A percentile compares a stretch with the other conserved stretches of the same genome.
phyloP scores from a whole-genome alignment of 2,888 invertebrate species.

The Hypselothyrea guttata region DNA sequence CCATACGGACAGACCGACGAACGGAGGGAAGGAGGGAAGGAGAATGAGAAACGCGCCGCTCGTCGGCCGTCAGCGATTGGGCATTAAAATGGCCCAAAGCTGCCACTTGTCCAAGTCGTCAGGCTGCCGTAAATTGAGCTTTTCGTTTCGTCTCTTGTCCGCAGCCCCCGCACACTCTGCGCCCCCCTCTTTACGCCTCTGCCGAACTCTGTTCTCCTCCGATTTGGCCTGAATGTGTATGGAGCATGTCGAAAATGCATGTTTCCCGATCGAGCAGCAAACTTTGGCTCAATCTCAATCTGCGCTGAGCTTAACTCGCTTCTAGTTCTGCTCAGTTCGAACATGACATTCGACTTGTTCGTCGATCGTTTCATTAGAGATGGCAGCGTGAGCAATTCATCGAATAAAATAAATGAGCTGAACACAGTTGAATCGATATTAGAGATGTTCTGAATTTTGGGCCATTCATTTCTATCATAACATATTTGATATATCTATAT shows the following conservation, averaged over 20 bases:
- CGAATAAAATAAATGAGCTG: too few relatives aligned
- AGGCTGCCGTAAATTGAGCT: slow-evolving; percentile 66
- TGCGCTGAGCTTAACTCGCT: slow-evolving; percentile 16
- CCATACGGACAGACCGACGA: slow-evolving; percentile 10
- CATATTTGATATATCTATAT: too few relatives aligned
- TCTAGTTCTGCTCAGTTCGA: slow-evolving; percentile 62
- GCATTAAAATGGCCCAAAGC: slow-evolving; percentile 59
- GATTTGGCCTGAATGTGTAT: slow-evolving; percentile 65
- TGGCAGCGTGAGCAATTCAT: slow-evolving; percentile 41
- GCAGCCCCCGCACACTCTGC: not conserved
- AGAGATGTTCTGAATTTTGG: too few relatives aligned
- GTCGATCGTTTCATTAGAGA: slow-evolving; percentile 38
- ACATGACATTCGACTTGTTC: slow-evolving; percentile 66
- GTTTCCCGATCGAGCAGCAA: slow-evolving; percentile 51
- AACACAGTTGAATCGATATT: too few relatives aligned
- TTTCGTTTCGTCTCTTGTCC: slow-evolving; percentile 39
- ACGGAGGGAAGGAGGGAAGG: slow-evolving; percentile 8
- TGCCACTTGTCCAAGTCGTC: slow-evolving; percentile 63
- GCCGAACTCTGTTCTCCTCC: slow-evolving; percentile 11
- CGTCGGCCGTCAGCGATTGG: slow-evolving; percentile 30
- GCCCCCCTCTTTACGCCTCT: not conserved
- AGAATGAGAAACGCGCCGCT: slow-evolving; percentile 10
- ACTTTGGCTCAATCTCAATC: slow-evolving; percentile 43
- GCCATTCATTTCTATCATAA: too few relatives aligned
- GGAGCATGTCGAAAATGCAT: slow-evolving; percentile 69